These are phyloP conservation scores for Xiphias gladius DNA, from an alignment of 2,113 vertebrate species.

Conservation along the genomic window DNA sequence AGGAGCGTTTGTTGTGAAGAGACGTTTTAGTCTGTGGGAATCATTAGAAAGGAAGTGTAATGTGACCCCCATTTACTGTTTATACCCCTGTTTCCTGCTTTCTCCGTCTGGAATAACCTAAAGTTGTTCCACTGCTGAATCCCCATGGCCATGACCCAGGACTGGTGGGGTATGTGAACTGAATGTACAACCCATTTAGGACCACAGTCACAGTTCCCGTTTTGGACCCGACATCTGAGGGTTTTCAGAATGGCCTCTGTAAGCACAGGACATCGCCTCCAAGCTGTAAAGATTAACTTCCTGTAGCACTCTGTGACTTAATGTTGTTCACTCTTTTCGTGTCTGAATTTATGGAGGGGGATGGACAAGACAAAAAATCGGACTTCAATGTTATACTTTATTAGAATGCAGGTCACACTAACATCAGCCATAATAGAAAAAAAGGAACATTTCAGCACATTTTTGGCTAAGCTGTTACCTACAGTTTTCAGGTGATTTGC, in stretches of 20 bases:
- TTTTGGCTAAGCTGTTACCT: too few species aligned
- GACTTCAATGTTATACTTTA: too few species aligned
- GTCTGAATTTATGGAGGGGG: background rate
- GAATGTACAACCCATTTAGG: constrained; percentile 60
- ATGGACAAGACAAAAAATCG: too few species aligned
- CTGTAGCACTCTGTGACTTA: constrained; percentile 36
- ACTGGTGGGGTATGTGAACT: constrained; percentile 73
- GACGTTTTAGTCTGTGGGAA: constrained; percentile 71
- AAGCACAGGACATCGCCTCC: constrained; percentile 19
- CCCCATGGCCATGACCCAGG: constrained; percentile 79
- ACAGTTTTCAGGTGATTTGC: too few species aligned
- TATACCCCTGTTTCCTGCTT: constrained; percentile 83
- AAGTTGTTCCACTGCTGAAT: constrained; percentile 74
- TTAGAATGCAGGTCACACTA: too few species aligned
- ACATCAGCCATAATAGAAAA: too few species aligned
- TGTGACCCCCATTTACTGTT: constrained; percentile 80
- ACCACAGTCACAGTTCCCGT: constrained; percentile 55
- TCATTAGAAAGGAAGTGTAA: constrained; percentile 74
- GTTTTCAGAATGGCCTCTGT: constrained; percentile 46
- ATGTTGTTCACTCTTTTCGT: constrained; percentile 15
- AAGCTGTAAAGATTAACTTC: constrained; percentile 47
- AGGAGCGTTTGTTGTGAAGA: constrained; percentile 51
- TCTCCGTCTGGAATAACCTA: constrained; percentile 69
- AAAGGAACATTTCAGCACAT: too few species aligned
- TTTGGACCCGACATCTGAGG: constrained; percentile 61